These are phyloP conservation scores for Pygmarrhopalites habei DNA, from an alignment of 1,140 invertebrate species.

Conservation along the genomic window DNA sequence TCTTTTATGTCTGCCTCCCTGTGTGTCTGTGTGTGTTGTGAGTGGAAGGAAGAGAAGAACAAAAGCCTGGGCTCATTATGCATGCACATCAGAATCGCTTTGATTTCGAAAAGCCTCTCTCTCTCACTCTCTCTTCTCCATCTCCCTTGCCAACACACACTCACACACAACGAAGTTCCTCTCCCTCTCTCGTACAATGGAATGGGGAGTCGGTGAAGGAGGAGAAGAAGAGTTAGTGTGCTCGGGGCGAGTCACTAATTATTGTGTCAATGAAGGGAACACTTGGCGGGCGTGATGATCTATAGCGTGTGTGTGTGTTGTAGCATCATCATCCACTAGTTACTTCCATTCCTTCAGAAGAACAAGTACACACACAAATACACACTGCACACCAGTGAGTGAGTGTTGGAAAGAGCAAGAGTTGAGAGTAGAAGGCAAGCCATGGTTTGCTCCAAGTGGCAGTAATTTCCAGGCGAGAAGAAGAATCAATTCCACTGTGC, in stretches of 20 bases:
- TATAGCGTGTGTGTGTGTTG: neutral
- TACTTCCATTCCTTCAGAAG: neutral
- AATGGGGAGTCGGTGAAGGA: no score
- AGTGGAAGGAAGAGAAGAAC: conserved; percentile 3
- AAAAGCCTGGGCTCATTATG: conserved; percentile 24
- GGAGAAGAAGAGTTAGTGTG: conserved; percentile 21
- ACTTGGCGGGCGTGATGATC: neutral
- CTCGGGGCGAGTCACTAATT: conserved; percentile 34
- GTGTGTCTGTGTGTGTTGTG: no score
- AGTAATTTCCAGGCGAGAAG: conserved; percentile 27
- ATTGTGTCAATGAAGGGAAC: conserved; percentile 35
- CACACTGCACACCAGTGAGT: no score
- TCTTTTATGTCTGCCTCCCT: neutral
- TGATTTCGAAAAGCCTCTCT: conserved; percentile 24
- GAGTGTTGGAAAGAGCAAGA: no score
- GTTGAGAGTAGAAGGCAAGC: no score
- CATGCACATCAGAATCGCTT: conserved; percentile 36
- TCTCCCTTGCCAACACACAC: neutral
- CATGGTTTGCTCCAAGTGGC: neutral
- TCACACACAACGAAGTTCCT: no score
- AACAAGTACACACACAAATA: no score
- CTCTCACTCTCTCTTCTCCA: neutral
- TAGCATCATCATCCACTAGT: neutral
- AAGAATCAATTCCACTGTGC: conserved; percentile 27
- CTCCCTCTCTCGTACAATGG: no score